These are phyloP conservation scores for Thamnophis sirtalis DNA, from an alignment of 2,113 vertebrate species.

Conservation along the genomic window DNA sequence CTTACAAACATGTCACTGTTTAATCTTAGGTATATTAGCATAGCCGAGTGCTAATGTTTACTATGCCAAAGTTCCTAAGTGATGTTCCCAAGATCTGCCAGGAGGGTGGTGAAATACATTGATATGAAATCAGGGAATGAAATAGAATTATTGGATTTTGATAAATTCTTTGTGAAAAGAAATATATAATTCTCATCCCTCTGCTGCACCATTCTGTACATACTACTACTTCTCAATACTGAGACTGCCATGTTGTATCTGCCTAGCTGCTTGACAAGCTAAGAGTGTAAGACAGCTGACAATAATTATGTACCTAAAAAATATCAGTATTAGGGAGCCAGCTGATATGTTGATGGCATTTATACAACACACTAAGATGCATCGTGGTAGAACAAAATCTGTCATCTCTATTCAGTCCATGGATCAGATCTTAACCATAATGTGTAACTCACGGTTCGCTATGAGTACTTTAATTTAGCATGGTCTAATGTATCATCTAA, in stretches of 20 bases:
- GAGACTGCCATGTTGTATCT: background rate
- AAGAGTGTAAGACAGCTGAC: background rate
- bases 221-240: background rate
- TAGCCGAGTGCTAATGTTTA: background rate
- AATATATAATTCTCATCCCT: background rate
- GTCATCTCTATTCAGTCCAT: background rate
- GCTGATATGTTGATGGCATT: background rate
- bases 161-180: too few relatives aligned
- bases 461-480: background rate
- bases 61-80: background rate
- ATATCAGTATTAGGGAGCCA: background rate
- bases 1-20: slow-evolving; percentile 22
- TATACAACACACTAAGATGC: background rate
- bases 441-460: background rate
- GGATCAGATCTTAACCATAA: background rate
- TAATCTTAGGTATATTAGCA: background rate
- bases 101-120: too few relatives aligned
- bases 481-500: background rate
- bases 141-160: background rate
- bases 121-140: background rate
- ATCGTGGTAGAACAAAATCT: background rate
- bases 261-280: background rate
- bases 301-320: background rate
- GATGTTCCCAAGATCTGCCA: background rate
- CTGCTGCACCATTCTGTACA: background rate